Percentiles rank a stretch among this genome's conserved stretches.
phyloP scores from a whole-genome alignment of 2,888 invertebrate genomes.

The Odontocolon sp. region DNA sequence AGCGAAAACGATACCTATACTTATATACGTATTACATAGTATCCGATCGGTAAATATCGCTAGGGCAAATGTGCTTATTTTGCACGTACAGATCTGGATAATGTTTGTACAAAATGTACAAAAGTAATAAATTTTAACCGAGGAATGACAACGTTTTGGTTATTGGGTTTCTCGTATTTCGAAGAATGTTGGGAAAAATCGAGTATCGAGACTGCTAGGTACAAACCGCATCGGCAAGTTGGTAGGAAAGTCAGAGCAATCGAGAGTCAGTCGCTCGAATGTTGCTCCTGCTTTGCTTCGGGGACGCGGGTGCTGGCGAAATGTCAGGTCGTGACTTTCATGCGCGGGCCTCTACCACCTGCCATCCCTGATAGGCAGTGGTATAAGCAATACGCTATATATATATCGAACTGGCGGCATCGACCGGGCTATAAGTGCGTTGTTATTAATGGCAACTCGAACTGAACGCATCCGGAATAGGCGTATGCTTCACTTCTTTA shows the following conservation, averaged over 20 bases:
- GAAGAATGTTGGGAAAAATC: too few species aligned
- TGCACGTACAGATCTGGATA: too few species aligned
- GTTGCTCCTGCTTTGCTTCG: constrained; percentile 3
- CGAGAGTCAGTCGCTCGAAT: constrained; percentile 62
- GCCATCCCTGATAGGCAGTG: constrained; percentile 61
- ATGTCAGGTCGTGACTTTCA: constrained; percentile 80
- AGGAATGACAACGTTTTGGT: too few species aligned
- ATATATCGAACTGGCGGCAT: constrained; percentile 72
- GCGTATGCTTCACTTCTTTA: constrained; percentile 15
- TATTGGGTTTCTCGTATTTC: too few species aligned
- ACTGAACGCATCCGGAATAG: constrained; percentile 77
- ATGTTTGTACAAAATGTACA: too few species aligned
- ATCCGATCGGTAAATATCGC: too few species aligned
- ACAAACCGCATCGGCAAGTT: not conserved
- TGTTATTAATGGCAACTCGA: constrained; percentile 77
- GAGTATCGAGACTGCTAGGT: too few species aligned
- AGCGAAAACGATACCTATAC: too few species aligned
- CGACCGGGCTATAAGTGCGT: constrained; percentile 77
- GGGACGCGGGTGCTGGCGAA: constrained; percentile 73
- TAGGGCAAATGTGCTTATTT: too few species aligned
- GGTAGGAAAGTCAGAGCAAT: not conserved
- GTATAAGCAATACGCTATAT: not conserved
- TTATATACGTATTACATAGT: too few species aligned
- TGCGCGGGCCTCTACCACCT: constrained; percentile 75
- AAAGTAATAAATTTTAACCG: too few species aligned